Evolutionary conservation across 2,113 vertebrate species (phyloP).

Genomic region (Neodon shergylaensis): DNA sequence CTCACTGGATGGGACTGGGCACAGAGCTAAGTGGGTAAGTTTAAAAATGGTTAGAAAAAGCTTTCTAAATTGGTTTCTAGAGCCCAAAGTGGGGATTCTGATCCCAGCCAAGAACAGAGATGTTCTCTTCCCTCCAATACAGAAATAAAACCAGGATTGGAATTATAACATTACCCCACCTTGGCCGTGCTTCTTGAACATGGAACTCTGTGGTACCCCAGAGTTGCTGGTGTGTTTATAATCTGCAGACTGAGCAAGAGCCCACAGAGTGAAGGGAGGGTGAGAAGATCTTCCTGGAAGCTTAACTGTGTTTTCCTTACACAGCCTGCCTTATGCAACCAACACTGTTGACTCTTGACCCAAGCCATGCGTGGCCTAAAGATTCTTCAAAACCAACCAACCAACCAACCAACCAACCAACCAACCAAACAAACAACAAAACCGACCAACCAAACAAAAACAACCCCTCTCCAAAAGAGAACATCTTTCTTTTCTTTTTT

Average conservation of each 20-base stretch:
- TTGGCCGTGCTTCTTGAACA: neutral
- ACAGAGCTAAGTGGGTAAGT: neutral
- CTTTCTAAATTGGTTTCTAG: conserved; percentile 22
- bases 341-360: neutral
- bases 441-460: neutral
- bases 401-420: neutral
- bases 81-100: neutral
- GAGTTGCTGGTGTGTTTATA: neutral
- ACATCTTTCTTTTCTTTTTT: neutral
- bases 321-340: neutral
- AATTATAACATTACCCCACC: neutral
- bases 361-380: neutral
- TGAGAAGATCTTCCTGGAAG: neutral
- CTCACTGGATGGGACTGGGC: neutral
- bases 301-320: neutral
- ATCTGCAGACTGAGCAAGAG: neutral
- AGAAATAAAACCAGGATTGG: neutral
- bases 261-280: neutral
- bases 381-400: neutral
- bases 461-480: neutral
- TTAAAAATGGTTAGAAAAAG: neutral
- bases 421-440: neutral
- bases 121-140: neutral
- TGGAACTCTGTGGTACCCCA: neutral
- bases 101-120: neutral